Conservation (phyloP, 2,797 vertebrate genomes). For the Neoniphon sammara region DNA sequence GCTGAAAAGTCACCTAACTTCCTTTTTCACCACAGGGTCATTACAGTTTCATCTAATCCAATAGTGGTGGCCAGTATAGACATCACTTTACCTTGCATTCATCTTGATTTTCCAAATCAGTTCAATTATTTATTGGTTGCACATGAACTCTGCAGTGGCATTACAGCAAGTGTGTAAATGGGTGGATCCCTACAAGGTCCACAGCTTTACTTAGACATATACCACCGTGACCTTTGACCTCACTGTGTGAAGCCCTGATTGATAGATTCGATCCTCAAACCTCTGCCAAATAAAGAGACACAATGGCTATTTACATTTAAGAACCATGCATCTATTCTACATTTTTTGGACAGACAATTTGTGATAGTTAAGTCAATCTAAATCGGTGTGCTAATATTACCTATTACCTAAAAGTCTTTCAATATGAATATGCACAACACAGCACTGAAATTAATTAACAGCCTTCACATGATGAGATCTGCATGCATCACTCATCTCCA, state of each 20-base stretch:
- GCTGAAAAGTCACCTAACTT: conserved; percentile 19
- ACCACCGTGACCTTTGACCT: neutral
- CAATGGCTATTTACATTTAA: too few species aligned
- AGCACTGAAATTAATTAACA: too few species aligned
- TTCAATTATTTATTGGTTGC: conserved; percentile 48
- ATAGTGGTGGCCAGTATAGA: conserved; percentile 46
- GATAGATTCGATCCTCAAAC: neutral
- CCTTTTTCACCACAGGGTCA: conserved; percentile 44
- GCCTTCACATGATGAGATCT: conserved; percentile 19
- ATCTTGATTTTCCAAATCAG: conserved; percentile 45
- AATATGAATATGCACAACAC: too few species aligned
- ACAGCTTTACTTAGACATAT: conserved; percentile 20
- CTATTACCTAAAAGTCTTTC: neutral
- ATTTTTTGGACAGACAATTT: neutral
- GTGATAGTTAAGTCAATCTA: neutral
- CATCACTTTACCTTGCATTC: conserved; percentile 48
- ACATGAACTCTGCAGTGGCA: conserved; percentile 8
- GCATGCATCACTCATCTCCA: conserved; percentile 42
- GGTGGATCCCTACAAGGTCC: neutral
- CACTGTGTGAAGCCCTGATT: neutral
- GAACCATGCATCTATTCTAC: too few species aligned
- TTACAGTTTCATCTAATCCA: conserved; percentile 57
- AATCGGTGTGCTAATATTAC: neutral
- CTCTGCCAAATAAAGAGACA: neutral
- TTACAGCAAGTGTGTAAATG: conserved; percentile 20